These are phyloP conservation scores for Drosophila elegans DNA, from an alignment of 1,140 invertebrate genomes.

Conservation along the genomic window DNA sequence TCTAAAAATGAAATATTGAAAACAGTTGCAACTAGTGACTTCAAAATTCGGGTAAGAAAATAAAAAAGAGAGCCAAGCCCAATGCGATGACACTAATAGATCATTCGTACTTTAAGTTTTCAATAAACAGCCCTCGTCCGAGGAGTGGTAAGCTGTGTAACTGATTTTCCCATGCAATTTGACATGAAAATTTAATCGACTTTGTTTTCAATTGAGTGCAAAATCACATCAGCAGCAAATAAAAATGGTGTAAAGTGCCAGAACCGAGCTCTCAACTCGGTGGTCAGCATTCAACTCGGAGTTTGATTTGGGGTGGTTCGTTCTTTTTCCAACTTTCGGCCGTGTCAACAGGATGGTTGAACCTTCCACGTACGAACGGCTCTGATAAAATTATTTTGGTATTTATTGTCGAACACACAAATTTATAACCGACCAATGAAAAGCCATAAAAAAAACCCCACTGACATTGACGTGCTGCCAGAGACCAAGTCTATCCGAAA, in stretches of 20 bases:
- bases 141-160: slow-evolving; percentile 62
- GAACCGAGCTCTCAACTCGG: slow-evolving; percentile 18
- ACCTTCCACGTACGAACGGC: slow-evolving; percentile 25
- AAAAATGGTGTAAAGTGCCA: slow-evolving; percentile 67
- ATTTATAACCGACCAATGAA: slow-evolving; percentile 78
- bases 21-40: too few species aligned
- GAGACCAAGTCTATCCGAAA: slow-evolving; percentile 30
- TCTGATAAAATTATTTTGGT: slow-evolving; percentile 62
- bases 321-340: slow-evolving; percentile 27
- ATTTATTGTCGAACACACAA: slow-evolving; percentile 78
- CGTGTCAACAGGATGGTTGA: slow-evolving; percentile 62
- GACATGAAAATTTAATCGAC: slow-evolving; percentile 79
- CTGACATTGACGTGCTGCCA: slow-evolving; percentile 66
- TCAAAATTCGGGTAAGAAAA: too few species aligned
- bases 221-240: slow-evolving; percentile 73
- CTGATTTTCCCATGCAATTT: slow-evolving; percentile 58
- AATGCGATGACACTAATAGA: slow-evolving; percentile 32
- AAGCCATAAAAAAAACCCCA: slow-evolving; percentile 39
- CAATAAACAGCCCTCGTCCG: slow-evolving; percentile 22
- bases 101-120: slow-evolving; percentile 32
- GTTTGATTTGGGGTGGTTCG: slow-evolving; percentile 33
- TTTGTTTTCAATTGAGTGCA: slow-evolving; percentile 80
- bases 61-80: too few species aligned
- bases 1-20: too few species aligned
- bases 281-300: slow-evolving; percentile 29